These are phyloP conservation scores for Branchellion lobata DNA, from an alignment of 2,888 invertebrate species.

Conservation along the genomic window DNA sequence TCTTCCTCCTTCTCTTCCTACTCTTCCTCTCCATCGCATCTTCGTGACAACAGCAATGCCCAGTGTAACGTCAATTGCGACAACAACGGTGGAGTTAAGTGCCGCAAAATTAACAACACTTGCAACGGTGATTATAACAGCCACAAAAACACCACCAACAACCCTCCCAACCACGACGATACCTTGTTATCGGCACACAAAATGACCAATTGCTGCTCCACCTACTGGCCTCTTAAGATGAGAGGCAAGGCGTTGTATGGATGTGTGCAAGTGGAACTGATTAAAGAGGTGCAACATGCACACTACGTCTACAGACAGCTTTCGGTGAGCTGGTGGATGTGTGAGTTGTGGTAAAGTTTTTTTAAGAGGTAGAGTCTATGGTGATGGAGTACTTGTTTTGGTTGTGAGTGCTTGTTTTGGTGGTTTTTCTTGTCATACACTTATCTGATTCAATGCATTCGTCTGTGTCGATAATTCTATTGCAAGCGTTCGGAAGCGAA, in stretches of 20 bases:
- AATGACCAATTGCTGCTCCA: background rate
- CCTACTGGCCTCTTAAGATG: slow-evolving; percentile 25
- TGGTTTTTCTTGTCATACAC: too few species aligned
- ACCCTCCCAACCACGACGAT: background rate
- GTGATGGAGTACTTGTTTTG: too few species aligned
- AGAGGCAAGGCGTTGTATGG: background rate
- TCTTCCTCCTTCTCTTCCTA: background rate
- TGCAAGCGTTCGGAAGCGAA: too few species aligned
- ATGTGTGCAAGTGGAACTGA: slow-evolving; percentile 9
- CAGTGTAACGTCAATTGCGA: background rate
- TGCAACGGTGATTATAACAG: background rate
- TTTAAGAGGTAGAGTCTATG: too few species aligned
- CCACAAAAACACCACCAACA: background rate
- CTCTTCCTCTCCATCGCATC: background rate
- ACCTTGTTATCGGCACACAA: background rate
- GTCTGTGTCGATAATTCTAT: too few species aligned
- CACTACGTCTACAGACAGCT: slow-evolving; percentile 27
- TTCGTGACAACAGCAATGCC: too few species aligned
- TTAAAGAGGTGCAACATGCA: background rate
- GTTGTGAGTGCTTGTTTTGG: too few species aligned
- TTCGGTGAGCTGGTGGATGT: background rate
- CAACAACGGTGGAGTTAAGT: background rate
- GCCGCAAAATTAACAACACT: background rate
- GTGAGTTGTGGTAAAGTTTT: too few species aligned
- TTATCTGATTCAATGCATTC: background rate